Evolutionary conservation across 2,888 invertebrate species (phyloP), one percentile per base, ranked within the genome.

Genomic region (Xiphydria camelus): DNA sequence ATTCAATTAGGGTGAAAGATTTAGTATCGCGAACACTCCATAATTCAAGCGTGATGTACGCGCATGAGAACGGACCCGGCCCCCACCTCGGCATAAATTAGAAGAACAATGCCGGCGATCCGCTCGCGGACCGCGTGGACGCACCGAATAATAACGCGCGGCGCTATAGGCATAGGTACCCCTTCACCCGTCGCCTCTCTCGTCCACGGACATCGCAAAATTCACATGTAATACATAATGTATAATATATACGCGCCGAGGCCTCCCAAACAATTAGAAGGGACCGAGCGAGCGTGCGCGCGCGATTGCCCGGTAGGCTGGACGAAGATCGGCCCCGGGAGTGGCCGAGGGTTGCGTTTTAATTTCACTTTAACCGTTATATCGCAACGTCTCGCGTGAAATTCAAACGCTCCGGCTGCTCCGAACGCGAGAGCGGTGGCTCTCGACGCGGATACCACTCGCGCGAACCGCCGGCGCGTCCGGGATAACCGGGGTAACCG

Each of bases 191-290:
- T 2, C 9, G 2, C 9, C 34, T 2, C 3, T 9, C 34, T 1
- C 34, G 14, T 9, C 34, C 4, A 52, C 47, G 41, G 50, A 55
- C 52, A 47, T 51, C 42, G 49, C 41, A 43, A 52, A 49, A 57
- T 52, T 60, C 47, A 46, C 45, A 37, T 43, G 46, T 45, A 43
- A 49, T 46, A 42, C 56, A 48, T 42, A 42, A 44, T 29, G 15
- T 29, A 29, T 29, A 15, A 26, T 25, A 25, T 51, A 37, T 47
- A 47, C 52, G 49, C 43, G 37, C 25, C 39, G 43, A 55, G 63
- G 62, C 69, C 68, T 67, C 67, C 67, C 61, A 57, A 60, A 66
- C 68, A 70, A 71, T 71, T 71, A 71, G 61, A 65, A 66, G 63
- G 64, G 64, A 29, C 29, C 14, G 15, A 15, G 29, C 14, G 6